phyloP scores from a whole-genome alignment of 2,113 vertebrate genomes.

The Candoia aspera region DNA sequence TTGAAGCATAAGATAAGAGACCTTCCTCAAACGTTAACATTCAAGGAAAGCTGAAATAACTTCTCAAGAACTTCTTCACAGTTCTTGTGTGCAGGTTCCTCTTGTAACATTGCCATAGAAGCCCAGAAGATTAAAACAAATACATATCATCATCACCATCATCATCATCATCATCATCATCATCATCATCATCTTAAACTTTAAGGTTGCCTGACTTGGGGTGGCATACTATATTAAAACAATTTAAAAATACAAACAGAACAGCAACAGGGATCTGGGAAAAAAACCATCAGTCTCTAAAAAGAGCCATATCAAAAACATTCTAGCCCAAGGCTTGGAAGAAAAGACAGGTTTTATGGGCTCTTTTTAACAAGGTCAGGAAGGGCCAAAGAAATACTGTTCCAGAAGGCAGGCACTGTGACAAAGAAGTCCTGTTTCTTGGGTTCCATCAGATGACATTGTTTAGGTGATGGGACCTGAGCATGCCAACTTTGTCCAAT shows the following conservation, averaged over 20 bases:
- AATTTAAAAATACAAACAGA: neutral
- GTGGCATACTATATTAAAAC: neutral
- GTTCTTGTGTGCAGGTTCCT: neutral
- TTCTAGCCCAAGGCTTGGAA: too few relatives aligned
- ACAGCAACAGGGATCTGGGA: neutral
- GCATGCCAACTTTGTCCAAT: too few relatives aligned
- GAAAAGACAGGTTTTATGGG: too few relatives aligned
- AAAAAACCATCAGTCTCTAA: neutral
- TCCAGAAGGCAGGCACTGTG: too few relatives aligned
- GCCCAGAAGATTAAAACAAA: neutral
- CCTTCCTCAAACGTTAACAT: neutral
- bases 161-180: neutral
- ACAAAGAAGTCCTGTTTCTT: too few relatives aligned
- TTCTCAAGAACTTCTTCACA: neutral
- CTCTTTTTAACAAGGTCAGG: too few relatives aligned
- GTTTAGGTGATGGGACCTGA: too few relatives aligned
- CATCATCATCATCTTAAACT: neutral
- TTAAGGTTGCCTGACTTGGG: neutral
- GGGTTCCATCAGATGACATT: too few relatives aligned
- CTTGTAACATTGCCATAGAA: neutral
- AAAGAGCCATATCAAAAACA: too few relatives aligned
- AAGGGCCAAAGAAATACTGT: too few relatives aligned
- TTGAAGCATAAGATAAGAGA: neutral
- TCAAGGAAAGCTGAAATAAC: neutral
- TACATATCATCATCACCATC: neutral